Conservation (phyloP, 1,140 invertebrate species). For the Drosophila prosaltans region DNA sequence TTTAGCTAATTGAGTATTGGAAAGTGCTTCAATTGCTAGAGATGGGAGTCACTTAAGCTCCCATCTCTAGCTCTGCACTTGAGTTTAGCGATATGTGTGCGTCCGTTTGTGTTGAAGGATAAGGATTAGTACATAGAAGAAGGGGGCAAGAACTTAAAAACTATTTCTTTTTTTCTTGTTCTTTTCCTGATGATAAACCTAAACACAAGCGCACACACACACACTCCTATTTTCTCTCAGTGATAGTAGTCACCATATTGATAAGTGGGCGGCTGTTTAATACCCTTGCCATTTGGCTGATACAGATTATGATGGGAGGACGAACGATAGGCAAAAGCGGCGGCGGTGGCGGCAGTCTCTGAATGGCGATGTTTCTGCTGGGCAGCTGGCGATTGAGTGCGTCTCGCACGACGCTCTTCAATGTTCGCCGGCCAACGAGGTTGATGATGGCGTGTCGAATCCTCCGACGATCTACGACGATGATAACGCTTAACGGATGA, state of each 20-base stretch:
- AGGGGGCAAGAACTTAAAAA: conserved; percentile 10
- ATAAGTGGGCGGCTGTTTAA: conserved; percentile 70
- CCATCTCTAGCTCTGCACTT: conserved; percentile 3
- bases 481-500: conserved; percentile 67
- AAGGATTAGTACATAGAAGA: neutral
- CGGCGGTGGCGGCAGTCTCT: conserved; percentile 61
- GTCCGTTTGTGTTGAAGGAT: neutral
- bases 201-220: neutral
- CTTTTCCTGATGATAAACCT: neutral
- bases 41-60: neutral
- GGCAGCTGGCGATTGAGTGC: conserved; percentile 79
- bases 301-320: conserved; percentile 85
- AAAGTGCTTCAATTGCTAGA: conserved; percentile 3
- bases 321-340: conserved; percentile 76
- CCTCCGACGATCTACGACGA: conserved; percentile 74
- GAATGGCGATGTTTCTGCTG: conserved; percentile 42
- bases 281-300: conserved; percentile 64
- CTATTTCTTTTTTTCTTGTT: neutral
- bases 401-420: conserved; percentile 79
- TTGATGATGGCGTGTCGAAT: conserved; percentile 72
- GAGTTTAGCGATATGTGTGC: neutral
- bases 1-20: conserved; percentile 12
- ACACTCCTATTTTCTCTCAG: conserved; percentile 6
- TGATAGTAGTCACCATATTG: conserved; percentile 74
- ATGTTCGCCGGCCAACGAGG: conserved; percentile 77